phyloP scores from a whole-genome alignment of 2,797 vertebrate genomes.

The Melanitta fusca region DNA sequence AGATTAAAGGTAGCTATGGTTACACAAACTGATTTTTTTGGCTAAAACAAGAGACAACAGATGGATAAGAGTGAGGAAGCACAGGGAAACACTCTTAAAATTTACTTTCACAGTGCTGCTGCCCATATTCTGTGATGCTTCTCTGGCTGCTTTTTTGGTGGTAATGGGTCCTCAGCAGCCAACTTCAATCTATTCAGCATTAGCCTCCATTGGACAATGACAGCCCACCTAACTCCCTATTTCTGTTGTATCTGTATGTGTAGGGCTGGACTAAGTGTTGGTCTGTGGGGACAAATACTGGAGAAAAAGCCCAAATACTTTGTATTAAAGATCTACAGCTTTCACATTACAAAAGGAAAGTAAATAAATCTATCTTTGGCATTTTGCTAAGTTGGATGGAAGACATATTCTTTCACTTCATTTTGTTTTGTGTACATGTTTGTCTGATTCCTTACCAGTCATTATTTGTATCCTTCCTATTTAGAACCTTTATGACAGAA shows the following conservation, averaged over 20 bases:
- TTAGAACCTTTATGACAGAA: neutral
- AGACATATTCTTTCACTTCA: neutral
- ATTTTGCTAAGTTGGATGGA: neutral
- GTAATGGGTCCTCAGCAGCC: neutral
- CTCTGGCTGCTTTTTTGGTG: neutral
- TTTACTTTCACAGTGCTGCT: neutral
- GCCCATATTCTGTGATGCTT: neutral
- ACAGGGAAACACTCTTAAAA: neutral
- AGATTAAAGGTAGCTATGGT: neutral
- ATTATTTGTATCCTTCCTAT: neutral
- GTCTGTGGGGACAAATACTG: neutral
- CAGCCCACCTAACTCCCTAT: neutral
- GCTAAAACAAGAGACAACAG: neutral
- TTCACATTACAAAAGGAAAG: neutral
- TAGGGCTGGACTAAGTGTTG: neutral
- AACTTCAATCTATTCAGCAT: neutral
- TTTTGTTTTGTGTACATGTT: neutral
- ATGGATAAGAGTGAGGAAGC: neutral
- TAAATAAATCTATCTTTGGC: neutral
- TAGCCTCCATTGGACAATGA: neutral
- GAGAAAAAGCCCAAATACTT: neutral
- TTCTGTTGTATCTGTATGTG: neutral
- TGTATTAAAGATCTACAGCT: neutral
- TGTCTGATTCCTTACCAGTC: neutral
- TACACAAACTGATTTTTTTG: accelerated